Base-by-base conservation (phyloP, 2,888 invertebrate genomes). In the Halictus quadricinctus region DNA sequence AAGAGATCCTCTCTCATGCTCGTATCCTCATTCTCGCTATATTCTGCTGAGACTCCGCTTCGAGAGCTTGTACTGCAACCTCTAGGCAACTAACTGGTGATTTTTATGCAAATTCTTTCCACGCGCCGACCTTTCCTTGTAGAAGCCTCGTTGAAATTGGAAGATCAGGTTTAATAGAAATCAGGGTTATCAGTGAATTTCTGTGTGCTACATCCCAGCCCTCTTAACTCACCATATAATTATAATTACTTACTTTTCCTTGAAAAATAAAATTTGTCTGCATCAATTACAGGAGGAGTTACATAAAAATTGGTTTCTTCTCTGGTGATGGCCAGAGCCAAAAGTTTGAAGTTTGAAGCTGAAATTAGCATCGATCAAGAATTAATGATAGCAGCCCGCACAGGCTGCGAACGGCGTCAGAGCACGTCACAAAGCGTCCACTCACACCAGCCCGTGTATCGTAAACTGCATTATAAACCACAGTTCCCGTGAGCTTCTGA, bases 401-500 rank as follows among this genome's bases (percentile, higher is more conserved):
- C 0, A 60, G 60, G 8, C 60, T 29, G 60, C 8, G 29, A 29
- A 15, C 36, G 21, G 66, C 36, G 18, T 18, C 66, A 0, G 36
- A 18, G 18, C 18, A 36, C 18, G 36, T 21, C 36, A 10, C 66
- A 36, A 66, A 15, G 36, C 66, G 36, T 36, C 36, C 29, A 66
- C 66, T 29, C 36, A 21, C 36, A 21, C 66, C 36, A 36, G 29
- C 18, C 29, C 1, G 18, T n/a, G 58, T 21, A 66, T 66, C 36
- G 66, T 66, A 66, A 66, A 66, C 66, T 66, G 36, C 41, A 36
- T 66, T 66, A 66, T 66, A 66, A 66, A 43, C 41, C 41, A 13
- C 70, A 75, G 60, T 36, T 41, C 1, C 43, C 41, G 25, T 25
- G 43, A 54, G n/a, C 83, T 77, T 76, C 76, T 73, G 73, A 77